These are phyloP conservation scores for Noctua janthe DNA, from an alignment of 2,888 invertebrate genomes.

Conservation along the genomic window DNA sequence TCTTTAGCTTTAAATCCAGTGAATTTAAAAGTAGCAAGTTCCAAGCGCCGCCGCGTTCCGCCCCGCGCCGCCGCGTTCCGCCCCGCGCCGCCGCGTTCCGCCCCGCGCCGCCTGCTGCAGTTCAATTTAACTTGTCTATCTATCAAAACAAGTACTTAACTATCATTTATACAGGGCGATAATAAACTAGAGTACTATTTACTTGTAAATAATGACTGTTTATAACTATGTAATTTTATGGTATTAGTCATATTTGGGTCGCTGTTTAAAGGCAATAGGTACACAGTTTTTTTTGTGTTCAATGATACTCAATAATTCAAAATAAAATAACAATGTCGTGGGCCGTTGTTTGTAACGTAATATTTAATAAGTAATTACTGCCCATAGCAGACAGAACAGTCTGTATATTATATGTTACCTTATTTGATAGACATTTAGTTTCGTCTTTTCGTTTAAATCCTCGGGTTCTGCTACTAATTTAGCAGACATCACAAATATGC, in stretches of 20 bases:
- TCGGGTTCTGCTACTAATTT: conserved; percentile 10
- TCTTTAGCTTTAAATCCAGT: conserved; percentile 2
- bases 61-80: background rate
- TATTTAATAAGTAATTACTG: background rate
- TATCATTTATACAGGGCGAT: background rate
- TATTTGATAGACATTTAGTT: background rate
- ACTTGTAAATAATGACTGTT: background rate
- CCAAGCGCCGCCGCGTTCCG: too few species aligned
- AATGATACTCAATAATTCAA: background rate
- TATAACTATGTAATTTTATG: background rate
- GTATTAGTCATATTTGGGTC: background rate
- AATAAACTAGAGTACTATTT: background rate
- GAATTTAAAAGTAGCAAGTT: conserved; percentile 8
- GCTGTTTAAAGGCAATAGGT: too few species aligned
- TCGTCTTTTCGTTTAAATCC: conserved; percentile 10
- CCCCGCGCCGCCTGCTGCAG: background rate
- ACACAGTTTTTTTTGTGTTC: background rate
- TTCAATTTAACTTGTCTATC: conserved; percentile 24
- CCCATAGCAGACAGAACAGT: conserved; percentile 8
- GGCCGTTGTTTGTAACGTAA: background rate
- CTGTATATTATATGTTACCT: background rate
- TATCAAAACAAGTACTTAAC: background rate
- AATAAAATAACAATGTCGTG: too few species aligned
- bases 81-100: too few species aligned
- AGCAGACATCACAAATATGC: conserved; percentile 6